Base-by-base conservation (phyloP, 92 coral and sea anemone genomes). In the Siderastrea siderea region DNA sequence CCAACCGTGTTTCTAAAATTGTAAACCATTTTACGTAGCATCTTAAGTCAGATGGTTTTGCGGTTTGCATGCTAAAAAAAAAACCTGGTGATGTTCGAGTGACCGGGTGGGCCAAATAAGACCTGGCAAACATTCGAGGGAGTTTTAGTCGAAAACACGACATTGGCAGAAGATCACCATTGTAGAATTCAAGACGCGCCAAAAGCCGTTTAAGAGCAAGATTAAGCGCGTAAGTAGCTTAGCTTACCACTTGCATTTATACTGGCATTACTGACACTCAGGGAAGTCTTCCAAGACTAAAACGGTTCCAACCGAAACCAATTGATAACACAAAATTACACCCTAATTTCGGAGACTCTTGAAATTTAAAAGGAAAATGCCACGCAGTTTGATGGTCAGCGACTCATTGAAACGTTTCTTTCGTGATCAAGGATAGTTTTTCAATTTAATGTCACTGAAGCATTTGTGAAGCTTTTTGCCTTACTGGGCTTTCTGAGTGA, bases 221-320 rank as follows among this genome's bases (percentile, higher is more conserved):
- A 17, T 3, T 17, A 79, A 63, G 60, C 72, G 45, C 66, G 84
- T 79, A 62, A 79, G 84, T 79, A 12, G 71, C 84, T 79, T 59
- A 82, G 77, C 68, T 78, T 61, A 15, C 80, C 63, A 76, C 67
- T 58, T 76, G 52, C 44, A 17, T 7, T 4, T 7, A 12, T 38
- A 19, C 48, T 16, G 47, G 82, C 51, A 50, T 7, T 26, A 47
- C 68, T 14, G 52, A 79, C 44, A 64, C 47, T 48, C 15, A 12
- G 10, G 49, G 11, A 44, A 7, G 16, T 77, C 44, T 46, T 58
- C 38, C 53, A 15, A 77, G 62, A 19, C 68, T 46, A 59, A 58
- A 14, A 46, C 15, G 67, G 53, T 44, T 76, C 68, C 38, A 26
- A 26, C 38, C 38, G 38, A 51, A 51, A 51, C 26, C 53, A 47